These are phyloP conservation scores for Aphelinus certus DNA, from an alignment of 1,140 invertebrate genomes.

Conservation along the genomic window DNA sequence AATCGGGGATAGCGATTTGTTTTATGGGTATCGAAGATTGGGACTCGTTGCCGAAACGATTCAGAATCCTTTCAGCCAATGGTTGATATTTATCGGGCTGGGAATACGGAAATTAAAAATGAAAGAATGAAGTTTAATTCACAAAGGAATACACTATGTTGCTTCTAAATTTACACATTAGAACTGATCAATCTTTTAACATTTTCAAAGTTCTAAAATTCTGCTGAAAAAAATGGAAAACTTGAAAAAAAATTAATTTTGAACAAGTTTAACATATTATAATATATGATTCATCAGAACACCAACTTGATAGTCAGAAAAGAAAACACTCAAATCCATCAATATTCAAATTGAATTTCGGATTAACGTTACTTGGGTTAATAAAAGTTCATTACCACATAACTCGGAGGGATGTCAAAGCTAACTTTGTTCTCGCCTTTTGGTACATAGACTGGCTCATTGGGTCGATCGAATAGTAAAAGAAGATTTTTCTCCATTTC, in stretches of 20 bases:
- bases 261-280: no score
- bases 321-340: no score
- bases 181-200: no score
- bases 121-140: not conserved
- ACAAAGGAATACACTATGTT: no score
- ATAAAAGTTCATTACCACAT: conserved; percentile 57
- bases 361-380: no score
- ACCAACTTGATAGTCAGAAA: no score
- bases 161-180: no score
- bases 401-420: conserved; percentile 70
- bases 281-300: no score
- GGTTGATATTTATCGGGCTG: conserved; percentile 73
- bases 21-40: conserved; percentile 69
- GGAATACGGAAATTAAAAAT: conserved; percentile 2
- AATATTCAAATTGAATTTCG: no score
- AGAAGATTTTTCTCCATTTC: conserved; percentile 52
- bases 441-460: conserved; percentile 75
- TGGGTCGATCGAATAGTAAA: conserved; percentile 79
- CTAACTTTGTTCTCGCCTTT: conserved; percentile 46
- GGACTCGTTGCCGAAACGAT: conserved; percentile 70
- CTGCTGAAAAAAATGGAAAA: no score
- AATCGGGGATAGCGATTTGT: conserved; percentile 75
- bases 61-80: conserved; percentile 65
- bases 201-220: no score
- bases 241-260: no score